A percentile compares a stretch with the other conserved stretches of the same genome.
These are phyloP conservation scores for Oscheius sp. DNA, from an alignment of 2,888 invertebrate genomes.

Conservation along the genomic window DNA sequence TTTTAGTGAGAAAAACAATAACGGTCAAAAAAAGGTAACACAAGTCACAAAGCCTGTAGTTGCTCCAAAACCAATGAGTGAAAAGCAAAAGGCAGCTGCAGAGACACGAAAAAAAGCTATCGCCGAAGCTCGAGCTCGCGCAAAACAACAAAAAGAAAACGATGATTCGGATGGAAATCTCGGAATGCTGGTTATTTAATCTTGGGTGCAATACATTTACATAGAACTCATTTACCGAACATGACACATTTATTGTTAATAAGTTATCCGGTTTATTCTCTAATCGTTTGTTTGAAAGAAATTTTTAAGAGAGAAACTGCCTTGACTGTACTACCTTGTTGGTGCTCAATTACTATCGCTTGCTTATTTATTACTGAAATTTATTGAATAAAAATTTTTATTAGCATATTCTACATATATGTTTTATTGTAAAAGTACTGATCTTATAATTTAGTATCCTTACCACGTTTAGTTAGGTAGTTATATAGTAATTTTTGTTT, in stretches of 20 bases:
- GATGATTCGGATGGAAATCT: too few relatives aligned
- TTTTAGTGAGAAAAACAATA: conserved; percentile 21
- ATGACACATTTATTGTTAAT: neutral
- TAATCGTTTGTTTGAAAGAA: neutral
- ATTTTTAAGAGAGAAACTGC: neutral
- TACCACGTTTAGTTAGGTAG: too few relatives aligned
- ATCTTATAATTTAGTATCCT: too few relatives aligned
- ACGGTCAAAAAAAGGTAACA: neutral
- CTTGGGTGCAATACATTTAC: neutral
- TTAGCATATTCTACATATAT: neutral
- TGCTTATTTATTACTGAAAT: too few relatives aligned
- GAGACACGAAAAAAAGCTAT: conserved; percentile 6
- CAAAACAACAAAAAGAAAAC: neutral
- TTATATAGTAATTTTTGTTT: too few relatives aligned
- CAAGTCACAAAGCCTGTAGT: neutral
- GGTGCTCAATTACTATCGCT: neutral
- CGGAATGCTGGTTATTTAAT: too few relatives aligned
- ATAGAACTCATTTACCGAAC: neutral
- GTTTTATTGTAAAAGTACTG: too few relatives aligned
- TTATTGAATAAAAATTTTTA: neutral
- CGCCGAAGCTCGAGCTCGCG: neutral
- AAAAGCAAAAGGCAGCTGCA: neutral
- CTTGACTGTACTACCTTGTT: neutral
- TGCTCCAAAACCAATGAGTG: neutral
- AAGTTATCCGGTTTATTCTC: neutral